Percentiles rank a stretch among this genome's conserved stretches.
Evolutionary conservation across 1,140 invertebrate genomes (phyloP).

Genomic region (Agraylea sexmaculata): DNA sequence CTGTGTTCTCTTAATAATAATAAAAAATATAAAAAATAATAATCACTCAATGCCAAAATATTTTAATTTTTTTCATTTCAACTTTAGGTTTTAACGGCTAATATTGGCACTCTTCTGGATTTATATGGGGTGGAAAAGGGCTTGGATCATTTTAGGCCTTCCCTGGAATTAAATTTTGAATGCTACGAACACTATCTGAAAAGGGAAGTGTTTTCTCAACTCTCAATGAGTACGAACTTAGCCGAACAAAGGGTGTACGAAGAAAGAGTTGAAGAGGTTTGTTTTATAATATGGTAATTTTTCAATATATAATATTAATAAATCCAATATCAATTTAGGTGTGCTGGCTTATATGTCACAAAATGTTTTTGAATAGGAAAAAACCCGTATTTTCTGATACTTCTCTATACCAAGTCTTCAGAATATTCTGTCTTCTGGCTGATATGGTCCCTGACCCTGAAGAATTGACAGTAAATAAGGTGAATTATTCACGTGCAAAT

Average conservation of each 20-base stretch:
- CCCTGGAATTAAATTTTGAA: conserved; percentile 54
- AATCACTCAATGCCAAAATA: background rate
- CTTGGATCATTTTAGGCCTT: conserved; percentile 59
- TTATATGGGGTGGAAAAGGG: conserved; percentile 65
- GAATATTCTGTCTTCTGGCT: conserved; percentile 64
- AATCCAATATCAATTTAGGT: conserved; percentile 33
- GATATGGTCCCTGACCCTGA: conserved; percentile 46
- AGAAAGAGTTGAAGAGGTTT: conserved; percentile 47
- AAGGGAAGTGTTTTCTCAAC: conserved; percentile 55
- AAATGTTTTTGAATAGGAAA: conserved; percentile 44
- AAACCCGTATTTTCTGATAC: conserved; percentile 48
- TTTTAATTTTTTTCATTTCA: background rate
- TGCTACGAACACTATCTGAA: conserved; percentile 63
- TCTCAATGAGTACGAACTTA: conserved; percentile 44
- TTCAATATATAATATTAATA: background rate
- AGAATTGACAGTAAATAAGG: too few relatives aligned
- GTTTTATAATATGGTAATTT: background rate
- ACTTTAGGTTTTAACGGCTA: conserved; percentile 58
- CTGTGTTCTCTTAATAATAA: too few relatives aligned
- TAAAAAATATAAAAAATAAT: background rate
- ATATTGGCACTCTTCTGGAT: conserved; percentile 56
- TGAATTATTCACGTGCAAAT: too few relatives aligned
- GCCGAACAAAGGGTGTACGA: conserved; percentile 44
- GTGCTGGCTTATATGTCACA: conserved; percentile 66
- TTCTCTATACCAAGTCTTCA: conserved; percentile 60